phyloP scores from a whole-genome alignment of 2,113 vertebrate genomes.

The Sula dactylatra region DNA sequence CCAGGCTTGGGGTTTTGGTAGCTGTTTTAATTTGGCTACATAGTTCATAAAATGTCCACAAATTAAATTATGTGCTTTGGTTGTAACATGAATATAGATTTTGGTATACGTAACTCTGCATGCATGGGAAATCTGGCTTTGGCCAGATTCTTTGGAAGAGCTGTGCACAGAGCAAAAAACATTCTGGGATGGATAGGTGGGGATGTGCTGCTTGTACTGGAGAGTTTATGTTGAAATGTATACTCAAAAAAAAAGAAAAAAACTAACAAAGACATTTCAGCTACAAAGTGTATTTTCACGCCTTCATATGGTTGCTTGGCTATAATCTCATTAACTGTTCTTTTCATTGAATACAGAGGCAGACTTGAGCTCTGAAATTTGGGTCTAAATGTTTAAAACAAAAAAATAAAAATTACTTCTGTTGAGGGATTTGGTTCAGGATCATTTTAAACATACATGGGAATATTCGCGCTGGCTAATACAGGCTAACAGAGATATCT shows the following conservation, averaged over 20 bases:
- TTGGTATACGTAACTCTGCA: not conserved
- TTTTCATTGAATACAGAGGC: not conserved
- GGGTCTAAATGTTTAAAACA: not conserved
- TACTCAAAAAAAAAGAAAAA: not conserved
- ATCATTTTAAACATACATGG: not conserved
- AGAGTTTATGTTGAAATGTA: not conserved
- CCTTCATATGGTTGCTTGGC: not conserved
- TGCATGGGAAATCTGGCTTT: not conserved
- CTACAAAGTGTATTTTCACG: not conserved
- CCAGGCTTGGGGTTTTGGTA: not conserved
- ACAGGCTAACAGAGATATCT: not conserved
- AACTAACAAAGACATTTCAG: not conserved
- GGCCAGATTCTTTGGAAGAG: not conserved
- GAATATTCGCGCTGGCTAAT: not conserved
- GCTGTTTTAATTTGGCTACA: not conserved
- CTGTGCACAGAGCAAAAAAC: not conserved
- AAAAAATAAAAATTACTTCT: not conserved
- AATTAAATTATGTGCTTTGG: not conserved
- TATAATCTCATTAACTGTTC: not conserved
- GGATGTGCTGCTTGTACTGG: not conserved
- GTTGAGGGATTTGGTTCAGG: not conserved
- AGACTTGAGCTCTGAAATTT: not conserved
- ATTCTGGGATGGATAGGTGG: not conserved
- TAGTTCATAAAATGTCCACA: not conserved
- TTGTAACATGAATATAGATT: not conserved